Base-by-base conservation (phyloP, 2,888 invertebrate genomes). In the Heteropelma amictum region DNA sequence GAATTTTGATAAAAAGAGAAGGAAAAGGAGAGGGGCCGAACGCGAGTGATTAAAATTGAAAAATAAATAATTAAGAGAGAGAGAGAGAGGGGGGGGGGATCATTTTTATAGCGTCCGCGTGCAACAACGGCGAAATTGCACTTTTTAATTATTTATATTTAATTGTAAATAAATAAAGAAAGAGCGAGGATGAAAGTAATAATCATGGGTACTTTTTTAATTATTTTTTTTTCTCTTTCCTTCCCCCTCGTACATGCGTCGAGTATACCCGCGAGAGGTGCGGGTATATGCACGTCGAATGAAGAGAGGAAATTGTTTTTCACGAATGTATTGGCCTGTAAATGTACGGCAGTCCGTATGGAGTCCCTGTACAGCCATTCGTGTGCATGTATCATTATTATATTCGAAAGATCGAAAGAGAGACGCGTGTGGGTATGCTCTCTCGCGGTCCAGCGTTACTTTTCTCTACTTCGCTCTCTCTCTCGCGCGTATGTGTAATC, bases 251-350 rank as follows among this genome's bases (percentile, higher is more conserved):
- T 65, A 58, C 53, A 49, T 64, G 51, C 65, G 26, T 49, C 26
- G 6, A n/a, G 19, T 14, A 49, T n/a, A n/a, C n/a, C n/a, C 54
- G 12, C 30, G 68, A 56, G 51, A 60, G 40, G 51, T 38, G 45
- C 21, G 28, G 72, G 65, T 47, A 49, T 58, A 63, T 68, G 51
- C 72, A 56, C 69, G 73, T 47, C 76, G 77, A 71, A 56, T 64
- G 47, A 65, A 49, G 47, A 56, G 54, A 58, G 68, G 68, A 68
- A 68, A 68, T 58, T 68, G 58, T 68, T 68, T 68, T 68, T 63
- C 47, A 30, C 45, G 30, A 47, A 40, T 26, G 10, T 7, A 26
- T 38, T 4, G 14, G 14, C 21, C 1, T 23, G 17, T 51, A 30
- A 12, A 51, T 51, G 33, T 19, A 53, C n/a, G 19, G 6, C 30